Evolutionary conservation across 2,888 invertebrate genomes (phyloP).

Genomic region (Candidula unifasciata): DNA sequence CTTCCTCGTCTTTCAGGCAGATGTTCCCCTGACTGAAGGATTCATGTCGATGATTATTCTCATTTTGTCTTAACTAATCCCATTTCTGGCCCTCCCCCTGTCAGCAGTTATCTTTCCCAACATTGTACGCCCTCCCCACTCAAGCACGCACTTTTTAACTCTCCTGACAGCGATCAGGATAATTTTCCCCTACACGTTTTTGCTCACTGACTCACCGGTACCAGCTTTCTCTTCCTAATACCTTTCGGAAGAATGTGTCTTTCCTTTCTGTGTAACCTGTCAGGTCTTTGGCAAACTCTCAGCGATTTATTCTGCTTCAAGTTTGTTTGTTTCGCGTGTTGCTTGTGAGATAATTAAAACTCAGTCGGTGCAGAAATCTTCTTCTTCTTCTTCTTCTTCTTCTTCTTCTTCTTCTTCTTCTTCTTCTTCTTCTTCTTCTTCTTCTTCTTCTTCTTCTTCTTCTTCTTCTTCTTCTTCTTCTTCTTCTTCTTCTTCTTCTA

Average conservation of each 20-base stretch:
- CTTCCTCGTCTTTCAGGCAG: no score
- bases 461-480: not conserved
- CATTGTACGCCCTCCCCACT: not conserved
- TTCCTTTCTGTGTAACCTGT: not conserved
- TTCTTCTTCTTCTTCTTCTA: not conserved
- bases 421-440: not conserved
- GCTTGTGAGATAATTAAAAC: not conserved
- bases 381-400: not conserved
- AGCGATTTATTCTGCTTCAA: not conserved
- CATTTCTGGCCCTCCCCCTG: no score
- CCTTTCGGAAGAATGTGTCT: not conserved
- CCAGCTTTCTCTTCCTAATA: not conserved
- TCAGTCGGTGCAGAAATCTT: no score
- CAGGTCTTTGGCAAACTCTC: not conserved
- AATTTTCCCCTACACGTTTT: slow-evolving; percentile 40
- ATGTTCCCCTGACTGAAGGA: no score
- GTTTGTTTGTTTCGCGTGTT: not conserved
- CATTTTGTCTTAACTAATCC: no score
- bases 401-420: not conserved
- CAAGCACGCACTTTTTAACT: not conserved
- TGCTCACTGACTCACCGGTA: slow-evolving; percentile 25
- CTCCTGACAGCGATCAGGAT: not conserved
- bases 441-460: not conserved
- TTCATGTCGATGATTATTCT: no score
- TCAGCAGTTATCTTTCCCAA: not conserved